Evolutionary conservation across 2,888 invertebrate genomes (phyloP), one percentile per base, ranked within the genome.

Genomic region (Chromoteleia sp.): DNA sequence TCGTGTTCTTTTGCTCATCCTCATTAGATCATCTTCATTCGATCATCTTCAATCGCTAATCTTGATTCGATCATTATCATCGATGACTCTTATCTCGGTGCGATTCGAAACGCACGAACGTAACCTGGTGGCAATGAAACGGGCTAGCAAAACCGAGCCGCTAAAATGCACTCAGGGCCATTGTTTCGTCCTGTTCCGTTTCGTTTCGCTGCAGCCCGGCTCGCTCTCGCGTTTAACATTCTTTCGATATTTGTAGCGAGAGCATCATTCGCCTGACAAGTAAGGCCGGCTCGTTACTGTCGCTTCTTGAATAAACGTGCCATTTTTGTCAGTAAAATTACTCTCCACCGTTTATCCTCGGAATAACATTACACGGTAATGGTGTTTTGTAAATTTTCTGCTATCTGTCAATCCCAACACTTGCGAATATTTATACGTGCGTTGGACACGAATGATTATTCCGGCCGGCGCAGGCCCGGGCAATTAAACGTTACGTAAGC

Each of bases 111-210:
- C 7, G 7, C 3, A 4, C 25, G 30, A 71, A 54, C 59, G 71
- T 59, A 61, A 63, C 12, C 39, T 15, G 77, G 81, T 82, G 61
- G 82, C 84, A 80, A 83, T 84, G 68, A 79, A 74, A 81, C 85
- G 78, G 82, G 74, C 86, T 84, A 84, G 85, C 75, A 63, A 86
- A 88, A 86, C 85, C 85, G 84, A 85, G 83, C 77, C 84, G 76
- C 82, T 82, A 76, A 84, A 85, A 83, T 54, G 65, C 79, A 61
- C 63, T 30, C 74, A 45, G 36, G 81, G 81, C 73, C 82, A 79
- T 76, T 65, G 81, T 59, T 81, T 79, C 74, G 50, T 73, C 68
- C 19, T 29, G 17, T 59, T 63, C 61, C 21, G 43, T 56, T 61
- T 21, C 67, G 21, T 33, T 50, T 15, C 25, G 56, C 56, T 45